Evolutionary conservation across 2,113 vertebrate species (phyloP), one percentile per base, ranked within the genome.

Genomic region (Misgurnus anguillicaudatus): DNA sequence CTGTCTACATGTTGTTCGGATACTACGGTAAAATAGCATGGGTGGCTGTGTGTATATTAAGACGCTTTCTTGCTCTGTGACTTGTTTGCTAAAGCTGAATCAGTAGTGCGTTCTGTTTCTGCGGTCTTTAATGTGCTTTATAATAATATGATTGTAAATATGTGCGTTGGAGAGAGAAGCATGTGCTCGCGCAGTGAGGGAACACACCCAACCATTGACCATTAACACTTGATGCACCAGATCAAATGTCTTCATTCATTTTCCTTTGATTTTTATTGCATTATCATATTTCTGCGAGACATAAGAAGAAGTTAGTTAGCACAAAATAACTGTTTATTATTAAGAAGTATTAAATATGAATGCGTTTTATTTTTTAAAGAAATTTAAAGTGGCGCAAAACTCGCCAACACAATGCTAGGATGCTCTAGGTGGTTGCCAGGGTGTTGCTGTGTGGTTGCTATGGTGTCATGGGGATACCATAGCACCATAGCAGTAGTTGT

Each of bases 1-100:
- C 80, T 81, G 66, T 38, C 75, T 84, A 67, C 79, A 73, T 75
- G 75, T 53, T 81, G 24, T 78, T 39, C 47, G 69, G 80, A 85
- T 58, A 74, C 57, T 69, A 78, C 67, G 75, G 80, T 85, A 82
- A 85, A 48, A 13, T 21, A 69, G 24, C 16, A 3, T 69, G 65
- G 53, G 42, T 79, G 36, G 24, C 19, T 73, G 62, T 69, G 57
- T 74, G 73, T 55, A 21, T 76, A 57, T 57, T 24, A 60, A 19
- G 57, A 47, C 61, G 53, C 62, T 36, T 21, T 63, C 9, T 65
- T 80, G 21, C 14, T 71, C 7, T 5, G 47, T 63, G 39, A 4
- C 53, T 60, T 60, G 53, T 57, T 41, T 58, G 41, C 36, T 51
- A 19, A 68, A 17, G 6, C 57, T 45, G 13, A 53, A 42, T 39